These are phyloP conservation scores for Dasyurus viverrinus DNA, from an alignment of 2,113 vertebrate species.

Conservation along the genomic window DNA sequence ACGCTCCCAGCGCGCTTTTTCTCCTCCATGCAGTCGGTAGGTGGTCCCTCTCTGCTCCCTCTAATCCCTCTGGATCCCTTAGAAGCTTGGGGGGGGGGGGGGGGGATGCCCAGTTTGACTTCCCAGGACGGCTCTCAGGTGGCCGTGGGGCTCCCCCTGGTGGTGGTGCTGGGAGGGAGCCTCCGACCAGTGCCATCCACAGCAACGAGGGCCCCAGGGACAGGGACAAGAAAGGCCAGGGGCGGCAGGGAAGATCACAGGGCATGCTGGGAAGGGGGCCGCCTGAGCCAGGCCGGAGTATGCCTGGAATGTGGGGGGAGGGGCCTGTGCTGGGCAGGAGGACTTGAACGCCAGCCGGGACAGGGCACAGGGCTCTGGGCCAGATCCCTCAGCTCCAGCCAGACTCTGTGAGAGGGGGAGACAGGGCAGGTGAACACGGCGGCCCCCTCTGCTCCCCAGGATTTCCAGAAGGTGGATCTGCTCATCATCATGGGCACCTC, in stretches of 20 bases:
- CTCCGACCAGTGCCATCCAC: accelerated
- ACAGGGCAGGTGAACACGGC: background rate
- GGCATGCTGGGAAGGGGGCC: background rate
- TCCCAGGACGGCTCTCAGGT: accelerated
- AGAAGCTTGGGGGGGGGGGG: background rate
- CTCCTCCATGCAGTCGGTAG: constrained; percentile 89
- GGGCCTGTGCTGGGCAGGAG: too few relatives aligned
- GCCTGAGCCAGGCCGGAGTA: background rate
- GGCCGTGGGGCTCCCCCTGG: background rate
- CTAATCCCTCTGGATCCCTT: background rate
- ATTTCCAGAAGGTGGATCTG: constrained; percentile 92
- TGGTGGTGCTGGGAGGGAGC: background rate
- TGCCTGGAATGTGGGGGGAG: background rate
- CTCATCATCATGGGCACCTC: constrained; percentile 95
- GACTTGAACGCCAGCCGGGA: background rate
- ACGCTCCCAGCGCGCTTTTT: constrained; percentile 92
- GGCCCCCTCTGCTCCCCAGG: constrained; percentile 76
- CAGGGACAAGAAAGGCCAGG: too few relatives aligned
- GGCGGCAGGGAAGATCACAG: too few relatives aligned
- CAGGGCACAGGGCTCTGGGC: background rate
- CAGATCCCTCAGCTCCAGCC: background rate
- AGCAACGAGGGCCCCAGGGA: background rate
- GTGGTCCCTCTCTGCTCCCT: background rate
- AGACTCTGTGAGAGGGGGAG: too few relatives aligned
- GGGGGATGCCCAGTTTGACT: too few relatives aligned